Evolutionary conservation across 2,113 vertebrate species (phyloP).

Genomic region (Aix galericulata): DNA sequence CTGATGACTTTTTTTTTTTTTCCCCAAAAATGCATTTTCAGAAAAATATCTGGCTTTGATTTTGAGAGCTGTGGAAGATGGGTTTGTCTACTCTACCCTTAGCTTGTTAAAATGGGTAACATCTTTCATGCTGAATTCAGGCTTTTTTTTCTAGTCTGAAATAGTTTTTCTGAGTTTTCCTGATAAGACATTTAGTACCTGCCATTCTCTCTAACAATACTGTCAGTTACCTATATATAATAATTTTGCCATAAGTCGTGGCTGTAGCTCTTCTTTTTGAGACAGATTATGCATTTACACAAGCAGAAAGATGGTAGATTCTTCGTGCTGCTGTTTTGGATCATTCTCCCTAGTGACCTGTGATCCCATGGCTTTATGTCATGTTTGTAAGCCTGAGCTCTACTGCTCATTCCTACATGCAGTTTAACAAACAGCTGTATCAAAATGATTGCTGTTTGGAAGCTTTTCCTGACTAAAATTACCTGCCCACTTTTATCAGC

Average conservation of each 20-base stretch:
- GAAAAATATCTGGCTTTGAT: neutral
- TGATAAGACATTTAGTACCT: neutral
- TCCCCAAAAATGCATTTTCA: neutral
- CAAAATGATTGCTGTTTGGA: neutral
- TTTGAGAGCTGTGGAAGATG: neutral
- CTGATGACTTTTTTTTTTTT: neutral
- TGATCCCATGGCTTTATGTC: rapidly evolving
- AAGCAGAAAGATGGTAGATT: neutral
- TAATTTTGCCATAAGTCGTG: neutral
- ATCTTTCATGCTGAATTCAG: neutral
- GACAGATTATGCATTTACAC: neutral
- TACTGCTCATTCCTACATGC: neutral
- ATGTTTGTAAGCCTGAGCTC: neutral
- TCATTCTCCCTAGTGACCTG: neutral
- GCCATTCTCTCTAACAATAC: neutral
- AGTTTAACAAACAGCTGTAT: neutral
- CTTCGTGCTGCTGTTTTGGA: neutral
- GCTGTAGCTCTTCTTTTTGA: neutral
- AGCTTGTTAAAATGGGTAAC: neutral
- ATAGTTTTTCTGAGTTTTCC: neutral
- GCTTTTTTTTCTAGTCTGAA: neutral
- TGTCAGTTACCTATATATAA: neutral
- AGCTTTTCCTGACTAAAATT: neutral
- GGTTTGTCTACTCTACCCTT: neutral
- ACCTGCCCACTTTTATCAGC: neutral